A percentile compares a stretch with the other conserved stretches of the same genome.
Evolutionary conservation across 2,113 vertebrate species (phyloP).

Genomic region (Lethenteron camtschaticum): DNA sequence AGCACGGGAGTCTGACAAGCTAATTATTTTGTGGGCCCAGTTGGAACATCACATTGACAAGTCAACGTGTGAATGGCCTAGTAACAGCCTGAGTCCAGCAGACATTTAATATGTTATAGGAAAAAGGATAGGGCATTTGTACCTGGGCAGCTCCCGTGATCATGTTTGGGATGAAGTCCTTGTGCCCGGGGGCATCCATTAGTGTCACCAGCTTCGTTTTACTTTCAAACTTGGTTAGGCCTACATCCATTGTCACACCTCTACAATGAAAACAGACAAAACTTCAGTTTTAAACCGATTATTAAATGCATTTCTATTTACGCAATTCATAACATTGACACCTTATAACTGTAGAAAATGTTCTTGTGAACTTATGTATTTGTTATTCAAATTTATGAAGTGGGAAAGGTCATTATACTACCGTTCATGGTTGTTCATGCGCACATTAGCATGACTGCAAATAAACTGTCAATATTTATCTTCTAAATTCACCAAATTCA

Average conservation of each 20-base stretch:
- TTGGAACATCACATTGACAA: neutral
- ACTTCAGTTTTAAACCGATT: too few species aligned
- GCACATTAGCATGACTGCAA: too few species aligned
- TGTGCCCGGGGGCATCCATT: constrained; percentile 96
- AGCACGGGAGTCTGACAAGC: neutral
- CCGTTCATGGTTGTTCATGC: too few species aligned
- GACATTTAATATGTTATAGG: neutral
- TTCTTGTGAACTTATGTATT: too few species aligned
- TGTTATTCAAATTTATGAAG: too few species aligned
- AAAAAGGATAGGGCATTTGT: constrained; percentile 10
- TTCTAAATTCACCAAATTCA: too few species aligned
- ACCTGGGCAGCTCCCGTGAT: constrained; percentile 98
- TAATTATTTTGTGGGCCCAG: constrained; percentile 1
- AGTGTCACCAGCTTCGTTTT: constrained; percentile 71
- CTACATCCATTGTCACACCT: constrained; percentile 96
- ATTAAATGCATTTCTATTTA: too few species aligned
- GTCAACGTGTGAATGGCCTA: neutral
- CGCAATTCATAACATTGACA: too few species aligned
- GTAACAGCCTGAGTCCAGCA: neutral
- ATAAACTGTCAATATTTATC: too few species aligned
- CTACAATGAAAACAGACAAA: constrained; percentile 25
- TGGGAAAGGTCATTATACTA: too few species aligned
- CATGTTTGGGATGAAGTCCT: constrained; percentile 98
- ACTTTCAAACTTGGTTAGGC: constrained; percentile 95
- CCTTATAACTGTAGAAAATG: too few species aligned